These are phyloP conservation scores for Sitta carolinensis DNA, from an alignment of 2,797 vertebrate genomes.

Conservation along the genomic window DNA sequence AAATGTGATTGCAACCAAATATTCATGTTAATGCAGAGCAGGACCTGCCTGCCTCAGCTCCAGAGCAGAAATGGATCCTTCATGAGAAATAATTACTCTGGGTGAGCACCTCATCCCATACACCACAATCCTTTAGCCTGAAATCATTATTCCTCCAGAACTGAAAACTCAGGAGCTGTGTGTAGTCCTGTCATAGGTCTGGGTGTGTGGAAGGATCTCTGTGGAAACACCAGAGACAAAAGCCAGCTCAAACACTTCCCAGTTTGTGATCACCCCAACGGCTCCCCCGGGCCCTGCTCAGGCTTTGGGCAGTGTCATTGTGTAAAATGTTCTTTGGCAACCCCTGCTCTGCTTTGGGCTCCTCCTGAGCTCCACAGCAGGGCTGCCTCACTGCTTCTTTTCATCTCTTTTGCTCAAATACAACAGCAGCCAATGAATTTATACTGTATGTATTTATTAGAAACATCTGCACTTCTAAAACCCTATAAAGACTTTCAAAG, in stretches of 20 bases:
- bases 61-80: not conserved
- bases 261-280: not conserved
- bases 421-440: not conserved
- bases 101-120: not conserved
- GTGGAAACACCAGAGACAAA: not conserved
- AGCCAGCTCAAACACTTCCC: not conserved
- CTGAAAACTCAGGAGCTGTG: not conserved
- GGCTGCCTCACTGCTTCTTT: not conserved
- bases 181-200: fast-evolving
- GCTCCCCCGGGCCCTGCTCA: not conserved
- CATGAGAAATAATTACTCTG: not conserved
- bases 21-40: not conserved
- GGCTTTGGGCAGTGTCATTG: not conserved
- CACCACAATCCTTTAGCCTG: not conserved
- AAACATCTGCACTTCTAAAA: not conserved
- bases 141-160: not conserved
- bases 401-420: not conserved
- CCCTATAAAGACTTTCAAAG: not conserved
- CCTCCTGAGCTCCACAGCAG: not conserved
- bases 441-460: not conserved
- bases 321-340: not conserved
- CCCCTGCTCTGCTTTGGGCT: not conserved
- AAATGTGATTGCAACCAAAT: not conserved
- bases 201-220: not conserved
- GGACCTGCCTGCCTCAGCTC: not conserved